Conservation (phyloP, 2,797 vertebrate species). For the Mormyrus proboscirostris region DNA sequence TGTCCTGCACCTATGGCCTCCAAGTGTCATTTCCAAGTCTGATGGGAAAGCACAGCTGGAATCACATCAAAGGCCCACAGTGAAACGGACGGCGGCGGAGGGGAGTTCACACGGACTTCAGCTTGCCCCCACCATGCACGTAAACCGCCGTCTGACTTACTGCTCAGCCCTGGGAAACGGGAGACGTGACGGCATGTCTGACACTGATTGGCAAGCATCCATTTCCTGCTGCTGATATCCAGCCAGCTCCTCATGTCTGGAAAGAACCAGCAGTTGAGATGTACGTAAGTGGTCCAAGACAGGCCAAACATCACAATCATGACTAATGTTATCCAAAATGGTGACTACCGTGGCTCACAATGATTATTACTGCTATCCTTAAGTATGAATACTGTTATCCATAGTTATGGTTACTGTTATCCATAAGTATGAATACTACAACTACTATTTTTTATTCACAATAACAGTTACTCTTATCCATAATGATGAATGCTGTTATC, state of each 20-base stretch:
- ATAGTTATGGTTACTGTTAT: background rate
- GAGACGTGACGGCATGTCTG: background rate
- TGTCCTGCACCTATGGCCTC: background rate
- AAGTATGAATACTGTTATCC: background rate
- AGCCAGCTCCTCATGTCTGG: background rate
- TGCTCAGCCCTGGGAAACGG: background rate
- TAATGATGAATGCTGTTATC: background rate
- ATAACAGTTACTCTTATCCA: background rate
- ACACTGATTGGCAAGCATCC: background rate
- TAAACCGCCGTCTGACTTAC: background rate
- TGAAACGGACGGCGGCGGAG: background rate
- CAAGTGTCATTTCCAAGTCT: background rate
- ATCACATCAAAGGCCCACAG: background rate
- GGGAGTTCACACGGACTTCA: background rate
- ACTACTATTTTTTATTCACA: background rate
- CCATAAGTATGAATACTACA: background rate
- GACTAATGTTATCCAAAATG: background rate
- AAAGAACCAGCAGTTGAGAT: background rate
- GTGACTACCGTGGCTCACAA: background rate
- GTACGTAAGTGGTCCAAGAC: background rate
- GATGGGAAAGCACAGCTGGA: background rate
- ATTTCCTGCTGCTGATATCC: background rate
- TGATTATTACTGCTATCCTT: background rate
- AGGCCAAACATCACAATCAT: background rate
- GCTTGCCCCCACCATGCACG: background rate